Percentiles rank a stretch among this genome's conserved stretches.
Evolutionary conservation across 2,797 vertebrate species (phyloP).

Genomic region (Alca torda): DNA sequence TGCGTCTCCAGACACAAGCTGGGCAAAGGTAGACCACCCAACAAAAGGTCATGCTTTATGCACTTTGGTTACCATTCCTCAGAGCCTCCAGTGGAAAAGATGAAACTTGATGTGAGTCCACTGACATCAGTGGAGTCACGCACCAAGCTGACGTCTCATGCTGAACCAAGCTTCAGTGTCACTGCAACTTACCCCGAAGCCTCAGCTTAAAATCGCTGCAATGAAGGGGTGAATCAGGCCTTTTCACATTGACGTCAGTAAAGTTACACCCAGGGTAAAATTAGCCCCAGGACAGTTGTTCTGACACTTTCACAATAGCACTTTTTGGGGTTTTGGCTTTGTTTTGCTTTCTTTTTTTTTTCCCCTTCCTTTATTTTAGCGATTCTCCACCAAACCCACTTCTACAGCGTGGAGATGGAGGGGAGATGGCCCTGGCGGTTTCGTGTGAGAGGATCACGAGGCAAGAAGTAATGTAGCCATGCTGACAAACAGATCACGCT

Average conservation of each 20-base stretch:
- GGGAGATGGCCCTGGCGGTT: background rate
- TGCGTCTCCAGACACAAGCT: background rate
- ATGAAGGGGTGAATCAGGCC: background rate
- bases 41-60: background rate
- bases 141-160: background rate
- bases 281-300: background rate
- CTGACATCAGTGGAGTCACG: fast-evolving
- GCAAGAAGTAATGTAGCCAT: background rate
- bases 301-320: constrained; percentile 7
- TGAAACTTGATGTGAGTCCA: fast-evolving
- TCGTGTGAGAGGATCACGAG: background rate
- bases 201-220: background rate
- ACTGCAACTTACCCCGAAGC: background rate
- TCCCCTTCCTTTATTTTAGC: background rate
- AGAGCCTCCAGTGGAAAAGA: background rate
- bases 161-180: fast-evolving
- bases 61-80: background rate
- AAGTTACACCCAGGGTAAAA: constrained; percentile 13
- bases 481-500: constrained; percentile 26
- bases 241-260: background rate
- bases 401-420: background rate
- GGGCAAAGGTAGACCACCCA: background rate
- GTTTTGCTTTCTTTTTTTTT: background rate
- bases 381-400: background rate
- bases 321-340: background rate